These are phyloP conservation scores for Aethes cnicana DNA, from an alignment of 2,888 invertebrate species.

Conservation along the genomic window DNA sequence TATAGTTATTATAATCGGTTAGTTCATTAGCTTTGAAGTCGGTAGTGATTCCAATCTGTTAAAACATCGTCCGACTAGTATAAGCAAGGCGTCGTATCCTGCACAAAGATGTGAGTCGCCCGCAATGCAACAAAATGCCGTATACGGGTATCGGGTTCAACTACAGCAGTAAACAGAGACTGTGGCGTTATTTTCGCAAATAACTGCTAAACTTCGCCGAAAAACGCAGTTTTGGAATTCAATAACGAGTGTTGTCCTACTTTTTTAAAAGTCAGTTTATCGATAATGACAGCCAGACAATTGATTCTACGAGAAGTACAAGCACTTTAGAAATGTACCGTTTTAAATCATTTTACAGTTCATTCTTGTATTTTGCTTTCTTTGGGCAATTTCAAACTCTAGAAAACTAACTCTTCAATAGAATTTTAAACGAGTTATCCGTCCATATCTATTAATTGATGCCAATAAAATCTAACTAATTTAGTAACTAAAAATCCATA, in stretches of 20 bases:
- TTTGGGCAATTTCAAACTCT: too few relatives aligned
- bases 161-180: background rate
- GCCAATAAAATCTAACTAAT: too few relatives aligned
- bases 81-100: background rate
- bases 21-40: background rate
- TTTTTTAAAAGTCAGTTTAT: background rate
- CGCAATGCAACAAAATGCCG: slow-evolving; percentile 8
- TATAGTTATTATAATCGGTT: background rate
- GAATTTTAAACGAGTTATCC: too few relatives aligned
- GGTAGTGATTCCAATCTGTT: background rate
- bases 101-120: background rate
- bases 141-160: background rate
- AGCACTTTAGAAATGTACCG: too few relatives aligned
- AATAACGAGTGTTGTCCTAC: background rate
- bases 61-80: too few relatives aligned
- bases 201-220: background rate
- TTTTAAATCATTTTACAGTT: too few relatives aligned
- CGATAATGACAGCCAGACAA: background rate
- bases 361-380: too few relatives aligned
- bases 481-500: too few relatives aligned
- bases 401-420: too few relatives aligned
- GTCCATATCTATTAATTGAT: too few relatives aligned
- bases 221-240: background rate
- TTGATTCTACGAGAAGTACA: background rate
- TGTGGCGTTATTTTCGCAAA: background rate